These are phyloP conservation scores for Tiaroga cobitis DNA, from an alignment of 2,797 vertebrate genomes.

Conservation along the genomic window DNA sequence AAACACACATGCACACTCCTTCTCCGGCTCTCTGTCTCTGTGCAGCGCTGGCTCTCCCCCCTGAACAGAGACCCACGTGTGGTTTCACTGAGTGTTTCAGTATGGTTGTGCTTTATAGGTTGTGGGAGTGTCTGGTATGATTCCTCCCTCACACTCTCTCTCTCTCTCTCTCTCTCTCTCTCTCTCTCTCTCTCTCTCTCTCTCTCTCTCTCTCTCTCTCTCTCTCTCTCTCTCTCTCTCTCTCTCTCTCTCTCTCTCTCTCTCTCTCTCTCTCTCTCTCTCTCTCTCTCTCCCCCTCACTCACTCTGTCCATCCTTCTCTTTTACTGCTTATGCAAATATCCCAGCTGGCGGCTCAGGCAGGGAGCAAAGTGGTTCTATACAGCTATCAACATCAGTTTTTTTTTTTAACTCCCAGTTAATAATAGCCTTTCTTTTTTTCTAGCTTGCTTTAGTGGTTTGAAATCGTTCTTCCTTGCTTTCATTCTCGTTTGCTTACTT, in stretches of 20 bases:
- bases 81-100: conserved; percentile 63
- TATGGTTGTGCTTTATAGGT: conserved; percentile 67
- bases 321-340: conserved; percentile 63
- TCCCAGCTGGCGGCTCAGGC: conserved; percentile 58
- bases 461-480: not conserved
- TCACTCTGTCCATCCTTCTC: conserved; percentile 48
- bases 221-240: not conserved
- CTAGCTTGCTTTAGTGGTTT: not conserved
- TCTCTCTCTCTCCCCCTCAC: not conserved
- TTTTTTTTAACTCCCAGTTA: conserved; percentile 47
- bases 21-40: conserved; percentile 39
- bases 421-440: conserved; percentile 13
- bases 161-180: not conserved
- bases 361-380: conserved; percentile 50
- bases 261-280: not conserved
- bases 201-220: conserved; percentile 9
- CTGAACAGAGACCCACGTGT: conserved; percentile 63
- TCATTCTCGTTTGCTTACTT: not conserved
- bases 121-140: conserved; percentile 65
- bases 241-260: not conserved
- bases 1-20: not conserved
- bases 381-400: conserved; percentile 38
- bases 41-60: conserved; percentile 47
- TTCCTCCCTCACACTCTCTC: conserved; percentile 35
- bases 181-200: not conserved